Conservation (phyloP, 1,140 invertebrate genomes). For the Dryas iulia region DNA sequence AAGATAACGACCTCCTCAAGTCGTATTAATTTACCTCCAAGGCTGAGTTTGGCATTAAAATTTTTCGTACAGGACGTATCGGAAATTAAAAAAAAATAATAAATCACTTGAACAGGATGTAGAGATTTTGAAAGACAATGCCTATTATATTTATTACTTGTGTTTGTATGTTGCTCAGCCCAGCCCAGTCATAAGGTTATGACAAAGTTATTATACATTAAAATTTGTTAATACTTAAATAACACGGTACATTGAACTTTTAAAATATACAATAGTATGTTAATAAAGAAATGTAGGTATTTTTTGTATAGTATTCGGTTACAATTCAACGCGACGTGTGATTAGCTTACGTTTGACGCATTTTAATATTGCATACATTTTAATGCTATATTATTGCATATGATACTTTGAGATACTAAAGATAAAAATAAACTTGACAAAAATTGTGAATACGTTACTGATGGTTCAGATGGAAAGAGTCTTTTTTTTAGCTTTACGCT, state of each 20-base stretch:
- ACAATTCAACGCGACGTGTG: constrained; percentile 35
- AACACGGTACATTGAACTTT: constrained; percentile 44
- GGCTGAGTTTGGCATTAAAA: constrained; percentile 25
- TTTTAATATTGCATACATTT: constrained; percentile 37
- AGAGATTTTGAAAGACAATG: constrained; percentile 22
- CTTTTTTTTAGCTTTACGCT: too few species aligned
- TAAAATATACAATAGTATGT: constrained; percentile 40
- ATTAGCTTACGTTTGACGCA: constrained; percentile 48
- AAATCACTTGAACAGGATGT: constrained; percentile 34
- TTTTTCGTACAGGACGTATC: constrained; percentile 25
- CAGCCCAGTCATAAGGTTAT: constrained; percentile 42
- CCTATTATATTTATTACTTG: not conserved
- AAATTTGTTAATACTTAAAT: constrained; percentile 37
- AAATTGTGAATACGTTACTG: too few species aligned
- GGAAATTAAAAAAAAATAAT: constrained; percentile 35
- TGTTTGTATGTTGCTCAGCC: too few species aligned
- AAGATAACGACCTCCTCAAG: constrained; percentile 28
- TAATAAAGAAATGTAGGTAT: constrained; percentile 43
- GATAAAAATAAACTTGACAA: too few species aligned
- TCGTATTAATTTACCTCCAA: constrained; percentile 3
- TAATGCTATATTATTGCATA: not conserved
- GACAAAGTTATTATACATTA: constrained; percentile 30
- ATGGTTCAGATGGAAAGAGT: too few species aligned
- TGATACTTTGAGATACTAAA: not conserved
- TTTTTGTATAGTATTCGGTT: constrained; percentile 42